phyloP scores from a whole-genome alignment of 2,888 invertebrate genomes.

The Trichacis sp. region DNA sequence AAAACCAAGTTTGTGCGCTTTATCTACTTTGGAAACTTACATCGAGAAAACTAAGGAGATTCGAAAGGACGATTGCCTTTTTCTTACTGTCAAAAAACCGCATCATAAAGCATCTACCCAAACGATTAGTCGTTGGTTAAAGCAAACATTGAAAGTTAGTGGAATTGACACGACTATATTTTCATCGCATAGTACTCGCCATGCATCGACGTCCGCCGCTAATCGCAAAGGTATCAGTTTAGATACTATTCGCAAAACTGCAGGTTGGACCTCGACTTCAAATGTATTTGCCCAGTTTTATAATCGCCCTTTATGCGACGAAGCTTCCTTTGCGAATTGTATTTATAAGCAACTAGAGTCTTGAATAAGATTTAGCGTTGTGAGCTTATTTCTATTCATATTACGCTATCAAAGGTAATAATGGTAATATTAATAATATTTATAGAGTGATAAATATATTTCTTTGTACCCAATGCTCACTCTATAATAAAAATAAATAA shows the following conservation, averaged over 20 bases:
- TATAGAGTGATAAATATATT: no score
- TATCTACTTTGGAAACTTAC: conserved; percentile 6
- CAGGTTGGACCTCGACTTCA: conserved; percentile 46
- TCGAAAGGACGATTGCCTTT: background rate
- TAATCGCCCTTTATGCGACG: conserved; percentile 7
- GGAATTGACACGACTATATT: conserved; percentile 1
- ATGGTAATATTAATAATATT: no score
- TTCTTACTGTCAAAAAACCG: conserved; percentile 16
- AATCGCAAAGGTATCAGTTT: conserved; percentile 38
- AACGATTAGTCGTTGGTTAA: background rate
- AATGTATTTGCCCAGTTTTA: conserved; percentile 45
- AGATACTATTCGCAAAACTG: conserved; percentile 42
- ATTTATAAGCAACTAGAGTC: no score
- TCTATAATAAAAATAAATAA: no score
- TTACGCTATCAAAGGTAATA: background rate
- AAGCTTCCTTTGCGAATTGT: background rate
- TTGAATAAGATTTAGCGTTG: no score
- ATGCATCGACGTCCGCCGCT: conserved; percentile 49
- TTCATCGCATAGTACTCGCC: conserved; percentile 18
- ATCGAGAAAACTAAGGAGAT: background rate
- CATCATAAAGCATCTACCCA: background rate
- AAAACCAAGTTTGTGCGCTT: conserved; percentile 17
- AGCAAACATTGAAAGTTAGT: background rate
- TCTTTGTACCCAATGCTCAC: no score
- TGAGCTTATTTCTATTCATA: background rate